phyloP scores from a whole-genome alignment of 2,113 vertebrate species.

The Hucho hucho region DNA sequence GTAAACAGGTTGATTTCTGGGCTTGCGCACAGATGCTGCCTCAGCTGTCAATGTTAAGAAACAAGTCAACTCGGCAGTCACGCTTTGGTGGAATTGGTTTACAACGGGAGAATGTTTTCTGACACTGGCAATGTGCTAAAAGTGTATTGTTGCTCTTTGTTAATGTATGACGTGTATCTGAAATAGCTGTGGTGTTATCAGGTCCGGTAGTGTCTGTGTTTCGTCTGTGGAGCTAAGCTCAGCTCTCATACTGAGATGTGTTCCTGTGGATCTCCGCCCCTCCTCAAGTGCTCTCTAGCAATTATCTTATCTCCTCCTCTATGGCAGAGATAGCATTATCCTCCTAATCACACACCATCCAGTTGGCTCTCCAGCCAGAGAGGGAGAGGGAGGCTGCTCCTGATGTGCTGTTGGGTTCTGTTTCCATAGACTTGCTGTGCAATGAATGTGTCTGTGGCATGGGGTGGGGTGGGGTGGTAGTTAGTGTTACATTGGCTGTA shows the following conservation, averaged over 20 bases:
- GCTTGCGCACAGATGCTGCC: neutral
- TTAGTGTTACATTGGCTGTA: neutral
- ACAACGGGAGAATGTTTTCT: neutral
- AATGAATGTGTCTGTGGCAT: neutral
- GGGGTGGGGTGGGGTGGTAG: neutral
- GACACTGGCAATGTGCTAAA: neutral
- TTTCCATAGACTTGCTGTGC: neutral
- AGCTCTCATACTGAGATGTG: slow-evolving; percentile 35
- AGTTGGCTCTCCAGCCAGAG: slow-evolving; percentile 52
- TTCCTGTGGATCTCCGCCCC: slow-evolving; percentile 50
- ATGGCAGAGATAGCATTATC: slow-evolving; percentile 64
- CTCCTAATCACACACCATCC: slow-evolving; percentile 68
- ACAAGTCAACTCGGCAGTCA: no score
- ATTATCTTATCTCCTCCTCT: slow-evolving; percentile 74
- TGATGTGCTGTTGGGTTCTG: neutral
- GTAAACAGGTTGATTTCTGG: no score
- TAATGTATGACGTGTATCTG: slow-evolving; percentile 26
- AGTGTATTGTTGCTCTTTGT: neutral
- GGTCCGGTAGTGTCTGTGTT: slow-evolving; percentile 50
- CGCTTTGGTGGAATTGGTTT: no score
- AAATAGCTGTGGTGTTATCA: slow-evolving; percentile 43
- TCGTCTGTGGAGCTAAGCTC: slow-evolving; percentile 29
- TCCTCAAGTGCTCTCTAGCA: slow-evolving; percentile 65
- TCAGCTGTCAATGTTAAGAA: no score
- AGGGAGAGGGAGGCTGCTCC: neutral